Percentiles rank a stretch among this genome's conserved stretches.
These are phyloP conservation scores for Strix uralensis DNA, from an alignment of 2,113 vertebrate genomes.

Conservation along the genomic window DNA sequence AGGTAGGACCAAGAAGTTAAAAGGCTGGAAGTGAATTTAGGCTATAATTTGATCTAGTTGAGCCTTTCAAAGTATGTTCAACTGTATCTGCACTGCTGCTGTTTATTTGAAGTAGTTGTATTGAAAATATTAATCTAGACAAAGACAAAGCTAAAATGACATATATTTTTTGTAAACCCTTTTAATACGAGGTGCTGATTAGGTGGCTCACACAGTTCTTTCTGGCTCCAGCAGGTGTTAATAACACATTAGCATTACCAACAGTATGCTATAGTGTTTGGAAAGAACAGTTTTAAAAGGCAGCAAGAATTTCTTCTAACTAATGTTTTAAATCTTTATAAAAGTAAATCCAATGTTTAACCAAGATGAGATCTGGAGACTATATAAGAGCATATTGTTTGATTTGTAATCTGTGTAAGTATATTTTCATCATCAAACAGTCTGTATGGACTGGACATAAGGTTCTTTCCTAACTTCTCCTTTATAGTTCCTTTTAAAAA, in stretches of 20 bases:
- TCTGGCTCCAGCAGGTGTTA: background rate
- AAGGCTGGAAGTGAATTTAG: background rate
- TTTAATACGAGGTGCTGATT: background rate
- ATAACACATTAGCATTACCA: background rate
- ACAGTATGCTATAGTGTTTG: background rate
- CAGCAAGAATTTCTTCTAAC: background rate
- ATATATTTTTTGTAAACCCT: background rate
- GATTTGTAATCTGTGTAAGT: background rate
- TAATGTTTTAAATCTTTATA: background rate
- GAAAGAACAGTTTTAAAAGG: background rate
- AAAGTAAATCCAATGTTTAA: background rate
- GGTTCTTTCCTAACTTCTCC: background rate
- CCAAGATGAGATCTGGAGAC: background rate
- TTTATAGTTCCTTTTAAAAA: background rate
- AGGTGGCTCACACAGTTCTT: background rate
- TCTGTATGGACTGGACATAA: background rate
- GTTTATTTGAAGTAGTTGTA: background rate
- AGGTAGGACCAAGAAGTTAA: background rate
- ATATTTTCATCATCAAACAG: background rate
- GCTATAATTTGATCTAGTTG: background rate
- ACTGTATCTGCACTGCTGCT: background rate
- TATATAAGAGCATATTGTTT: background rate
- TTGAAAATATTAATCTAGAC: background rate
- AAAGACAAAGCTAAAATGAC: background rate
- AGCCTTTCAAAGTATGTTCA: background rate